These are phyloP conservation scores for Euspilapteryx auroguttella DNA, from an alignment of 2,888 invertebrate species.

Conservation along the genomic window DNA sequence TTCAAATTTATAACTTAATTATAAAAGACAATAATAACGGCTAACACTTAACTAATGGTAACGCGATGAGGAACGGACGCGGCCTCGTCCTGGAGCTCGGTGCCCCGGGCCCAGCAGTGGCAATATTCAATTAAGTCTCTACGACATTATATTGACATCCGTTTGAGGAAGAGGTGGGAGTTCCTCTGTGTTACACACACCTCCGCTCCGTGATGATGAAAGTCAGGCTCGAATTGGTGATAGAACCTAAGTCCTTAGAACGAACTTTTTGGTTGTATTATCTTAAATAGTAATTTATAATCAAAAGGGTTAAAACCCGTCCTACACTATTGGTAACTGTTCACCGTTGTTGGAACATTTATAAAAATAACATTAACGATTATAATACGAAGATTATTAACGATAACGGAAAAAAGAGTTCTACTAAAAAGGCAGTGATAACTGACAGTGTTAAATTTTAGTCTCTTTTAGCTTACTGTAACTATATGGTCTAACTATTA, in stretches of 20 bases:
- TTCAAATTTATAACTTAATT: constrained; percentile 49
- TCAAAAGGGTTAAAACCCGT: no score
- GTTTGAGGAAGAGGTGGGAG: no score
- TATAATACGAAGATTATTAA: constrained; percentile 34
- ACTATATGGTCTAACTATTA: constrained; percentile 9
- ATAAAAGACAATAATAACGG: constrained; percentile 23
- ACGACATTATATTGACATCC: no score
- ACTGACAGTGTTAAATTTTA: constrained; percentile 25
- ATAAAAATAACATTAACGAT: constrained; percentile 40
- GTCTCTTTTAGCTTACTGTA: constrained; percentile 16
- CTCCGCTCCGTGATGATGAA: no score
- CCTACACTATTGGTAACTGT: constrained; percentile 53
- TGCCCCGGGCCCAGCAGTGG: neutral
- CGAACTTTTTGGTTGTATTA: constrained; percentile 58
- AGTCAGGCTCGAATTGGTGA: constrained; percentile 10
- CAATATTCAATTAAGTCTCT: neutral
- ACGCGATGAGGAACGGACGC: constrained; percentile 55
- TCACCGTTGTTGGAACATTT: constrained; percentile 59
- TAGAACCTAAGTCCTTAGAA: constrained; percentile 59
- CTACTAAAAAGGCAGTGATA: constrained; percentile 35
- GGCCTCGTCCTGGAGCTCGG: neutral
- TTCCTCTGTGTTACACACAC: no score
- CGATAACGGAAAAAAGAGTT: constrained; percentile 33
- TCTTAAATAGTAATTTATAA: no score
- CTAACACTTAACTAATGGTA: constrained; percentile 59